Conservation (phyloP, 1,140 invertebrate genomes). For the Drosophila cardini region DNA sequence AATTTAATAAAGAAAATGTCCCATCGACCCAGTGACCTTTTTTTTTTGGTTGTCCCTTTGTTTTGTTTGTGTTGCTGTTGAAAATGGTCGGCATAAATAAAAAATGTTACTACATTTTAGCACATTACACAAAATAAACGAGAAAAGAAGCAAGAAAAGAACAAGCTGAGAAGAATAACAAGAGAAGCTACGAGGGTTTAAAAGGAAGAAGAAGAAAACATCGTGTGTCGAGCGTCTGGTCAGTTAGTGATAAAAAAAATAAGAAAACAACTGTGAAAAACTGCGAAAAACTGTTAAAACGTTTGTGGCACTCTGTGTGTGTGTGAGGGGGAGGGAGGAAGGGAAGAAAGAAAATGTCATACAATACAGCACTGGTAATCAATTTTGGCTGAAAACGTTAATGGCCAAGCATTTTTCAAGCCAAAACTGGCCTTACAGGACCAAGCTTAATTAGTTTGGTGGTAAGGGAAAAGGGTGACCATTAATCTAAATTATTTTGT, state of each 20-base stretch:
- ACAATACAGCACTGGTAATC: slow-evolving; percentile 53
- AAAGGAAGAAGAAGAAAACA: neutral
- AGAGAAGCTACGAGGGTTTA: slow-evolving; percentile 14
- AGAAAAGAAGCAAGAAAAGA: slow-evolving; percentile 22
- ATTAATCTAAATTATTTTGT: slow-evolving; percentile 79
- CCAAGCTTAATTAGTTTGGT: slow-evolving; percentile 65
- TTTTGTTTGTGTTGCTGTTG: slow-evolving; percentile 17
- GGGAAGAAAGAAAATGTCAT: slow-evolving; percentile 34
- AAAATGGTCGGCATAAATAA: slow-evolving; percentile 69
- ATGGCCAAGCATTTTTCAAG: slow-evolving; percentile 41
- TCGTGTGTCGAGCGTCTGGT: slow-evolving; percentile 22
- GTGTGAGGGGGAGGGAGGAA: neutral
- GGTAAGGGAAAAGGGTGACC: slow-evolving; percentile 25
- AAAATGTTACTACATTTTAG: slow-evolving; percentile 73
- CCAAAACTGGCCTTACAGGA: neutral
- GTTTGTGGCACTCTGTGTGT: slow-evolving; percentile 10
- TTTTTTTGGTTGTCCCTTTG: slow-evolving; percentile 44
- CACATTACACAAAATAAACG: slow-evolving; percentile 67
- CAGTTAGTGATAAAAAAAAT: slow-evolving; percentile 38
- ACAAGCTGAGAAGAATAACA: slow-evolving; percentile 26
- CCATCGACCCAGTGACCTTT: slow-evolving; percentile 68
- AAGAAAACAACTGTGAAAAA: slow-evolving; percentile 57
- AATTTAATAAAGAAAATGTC: slow-evolving; percentile 72
- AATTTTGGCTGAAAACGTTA: slow-evolving; percentile 54
- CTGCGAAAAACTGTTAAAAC: slow-evolving; percentile 70